Evolutionary conservation across 2,113 vertebrate genomes (phyloP).

Genomic region (Lophochroa leadbeateri): DNA sequence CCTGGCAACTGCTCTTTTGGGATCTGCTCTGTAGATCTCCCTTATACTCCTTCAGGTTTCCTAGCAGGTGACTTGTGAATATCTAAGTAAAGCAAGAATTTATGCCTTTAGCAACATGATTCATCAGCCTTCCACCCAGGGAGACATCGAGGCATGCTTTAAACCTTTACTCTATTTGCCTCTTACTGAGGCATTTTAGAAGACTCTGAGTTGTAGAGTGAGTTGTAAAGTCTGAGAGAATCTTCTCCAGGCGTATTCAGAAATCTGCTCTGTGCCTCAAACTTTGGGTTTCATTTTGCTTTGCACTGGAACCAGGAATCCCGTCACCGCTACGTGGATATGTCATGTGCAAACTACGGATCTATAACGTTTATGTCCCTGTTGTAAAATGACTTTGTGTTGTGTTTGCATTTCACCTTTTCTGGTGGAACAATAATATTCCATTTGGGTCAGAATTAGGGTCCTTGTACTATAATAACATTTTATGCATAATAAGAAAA

Average conservation of each 20-base stretch:
- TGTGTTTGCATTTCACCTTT: not conserved
- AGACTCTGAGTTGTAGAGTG: not conserved
- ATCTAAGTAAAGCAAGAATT: not conserved
- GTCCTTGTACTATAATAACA: not conserved
- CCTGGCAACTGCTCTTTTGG: not conserved
- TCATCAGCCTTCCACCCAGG: not conserved
- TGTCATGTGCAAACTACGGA: not conserved
- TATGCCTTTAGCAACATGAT: not conserved
- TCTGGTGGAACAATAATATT: not conserved
- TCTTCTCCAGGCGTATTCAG: not conserved
- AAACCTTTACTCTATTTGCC: not conserved
- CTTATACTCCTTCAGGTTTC: not conserved
- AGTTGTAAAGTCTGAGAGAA: not conserved
- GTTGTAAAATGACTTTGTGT: not conserved
- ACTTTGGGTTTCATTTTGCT: not conserved
- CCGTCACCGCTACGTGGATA: not conserved
- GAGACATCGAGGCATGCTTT: not conserved
- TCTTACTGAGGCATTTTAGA: not conserved
- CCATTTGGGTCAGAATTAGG: not conserved
- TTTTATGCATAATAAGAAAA: slow-evolving; percentile 9
- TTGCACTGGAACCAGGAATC: not conserved
- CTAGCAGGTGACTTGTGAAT: not conserved
- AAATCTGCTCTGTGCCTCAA: not conserved
- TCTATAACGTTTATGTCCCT: not conserved
- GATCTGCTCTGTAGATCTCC: not conserved